Evolutionary conservation across 2,888 invertebrate genomes (phyloP), one percentile per base, ranked within the genome.

Genomic region (Onthophagus sagittarius): DNA sequence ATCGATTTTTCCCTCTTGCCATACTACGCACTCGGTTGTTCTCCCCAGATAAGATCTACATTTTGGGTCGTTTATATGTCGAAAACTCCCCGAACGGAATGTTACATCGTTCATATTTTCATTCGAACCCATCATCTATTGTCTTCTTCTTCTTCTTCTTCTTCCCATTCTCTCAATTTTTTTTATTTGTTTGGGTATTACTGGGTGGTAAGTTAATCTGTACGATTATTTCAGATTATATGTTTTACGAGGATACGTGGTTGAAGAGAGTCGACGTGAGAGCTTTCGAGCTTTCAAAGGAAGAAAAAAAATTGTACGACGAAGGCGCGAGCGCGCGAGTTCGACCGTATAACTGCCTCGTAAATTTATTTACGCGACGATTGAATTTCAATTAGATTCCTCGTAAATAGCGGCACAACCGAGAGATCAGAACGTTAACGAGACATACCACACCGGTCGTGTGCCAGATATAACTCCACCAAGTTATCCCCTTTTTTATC

Each of bases 1-100:
- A 83, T 84, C 84, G 84, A 84, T 84, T 84, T 84, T 81, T 80
- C n/a, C n/a, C n/a, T n/a, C 23, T 23, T 23, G 23, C 23, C 3
- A 23, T 23, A 23, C 23, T 23, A 23, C 23, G 23, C 23, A 23
- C 23, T 23, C 23, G 23, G 23, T 53, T 11, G 39, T 53, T 53
- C 39, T 53, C 39, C 39, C 39, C 76, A 81, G 84, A 84, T 84
- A 84, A 84, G 83, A 84, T 84, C 83, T 83, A 84, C 83, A 84
- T 82, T 83, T 83, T 82, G 80, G 77, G 82, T 83, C 83, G 83
- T 83, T 83, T 82, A 81, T 82, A 80, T 79, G 80, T 81, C 81
- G 80, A 67, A 53, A 53, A 53, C 39, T 53, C 11, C 7, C 7
- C 39, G 39, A 53, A 11, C 39, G 9, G 32, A 65, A 65, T 65